Conservation (phyloP, 2,797 vertebrate genomes). For the Gambelia wislizenii region DNA sequence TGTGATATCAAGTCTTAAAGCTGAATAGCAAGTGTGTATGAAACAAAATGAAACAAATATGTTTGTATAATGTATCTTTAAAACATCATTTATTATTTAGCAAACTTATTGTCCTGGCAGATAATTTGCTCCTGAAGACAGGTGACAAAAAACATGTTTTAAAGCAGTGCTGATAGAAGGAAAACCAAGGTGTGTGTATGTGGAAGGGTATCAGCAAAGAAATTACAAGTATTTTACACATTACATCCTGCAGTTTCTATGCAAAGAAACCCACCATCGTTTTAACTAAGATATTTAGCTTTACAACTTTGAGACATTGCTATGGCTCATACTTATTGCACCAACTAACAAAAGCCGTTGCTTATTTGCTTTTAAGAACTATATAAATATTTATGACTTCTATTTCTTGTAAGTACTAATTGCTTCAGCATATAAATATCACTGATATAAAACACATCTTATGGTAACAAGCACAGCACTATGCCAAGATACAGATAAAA, state of each 20-base stretch:
- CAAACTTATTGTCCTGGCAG: neutral
- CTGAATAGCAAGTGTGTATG: neutral
- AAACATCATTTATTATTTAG: conserved; percentile 27
- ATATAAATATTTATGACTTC: neutral
- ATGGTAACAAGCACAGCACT: conserved; percentile 6
- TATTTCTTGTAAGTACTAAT: conserved; percentile 35
- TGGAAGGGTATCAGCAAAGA: neutral
- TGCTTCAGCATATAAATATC: neutral
- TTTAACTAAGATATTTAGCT: conserved; percentile 22
- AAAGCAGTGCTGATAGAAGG: neutral
- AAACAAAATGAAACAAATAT: neutral
- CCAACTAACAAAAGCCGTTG: neutral
- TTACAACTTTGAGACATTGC: neutral
- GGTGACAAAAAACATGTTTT: neutral
- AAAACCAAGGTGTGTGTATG: neutral
- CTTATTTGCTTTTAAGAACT: conserved; percentile 28
- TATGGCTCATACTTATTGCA: neutral
- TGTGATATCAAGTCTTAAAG: neutral
- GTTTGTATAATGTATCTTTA: neutral
- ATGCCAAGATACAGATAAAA: conserved; percentile 7
- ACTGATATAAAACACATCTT: conserved; percentile 12
- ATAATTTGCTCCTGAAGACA: conserved; percentile 25
- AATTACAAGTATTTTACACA: neutral
- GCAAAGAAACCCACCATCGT: conserved; percentile 8
- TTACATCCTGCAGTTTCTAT: neutral